Conservation (phyloP, 2,888 invertebrate genomes). For the Anaspis maculata region DNA sequence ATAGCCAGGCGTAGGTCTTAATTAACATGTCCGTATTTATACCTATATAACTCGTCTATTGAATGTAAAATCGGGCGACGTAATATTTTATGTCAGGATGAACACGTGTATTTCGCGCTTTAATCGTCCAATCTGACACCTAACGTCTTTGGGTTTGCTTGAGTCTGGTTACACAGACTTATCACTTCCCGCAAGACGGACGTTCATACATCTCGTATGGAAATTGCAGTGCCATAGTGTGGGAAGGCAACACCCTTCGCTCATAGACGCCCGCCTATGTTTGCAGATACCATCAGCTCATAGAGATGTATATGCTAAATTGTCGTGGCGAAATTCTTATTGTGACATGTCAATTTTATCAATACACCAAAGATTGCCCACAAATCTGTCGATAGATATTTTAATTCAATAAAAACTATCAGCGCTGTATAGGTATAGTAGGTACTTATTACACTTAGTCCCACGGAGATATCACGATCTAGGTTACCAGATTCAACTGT, state of each 20-base stretch:
- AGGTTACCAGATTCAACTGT: too few relatives aligned
- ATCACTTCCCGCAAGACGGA: slow-evolving; percentile 26
- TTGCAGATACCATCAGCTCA: slow-evolving; percentile 9
- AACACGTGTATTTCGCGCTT: slow-evolving; percentile 33
- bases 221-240: slow-evolving; percentile 30
- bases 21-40: slow-evolving; percentile 32
- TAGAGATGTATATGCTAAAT: slow-evolving; percentile 10
- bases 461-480: too few relatives aligned
- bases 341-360: too few relatives aligned
- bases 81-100: slow-evolving; percentile 31
- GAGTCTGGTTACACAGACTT: slow-evolving; percentile 22
- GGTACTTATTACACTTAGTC: too few relatives aligned
- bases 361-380: too few relatives aligned
- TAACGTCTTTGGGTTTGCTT: slow-evolving; percentile 21
- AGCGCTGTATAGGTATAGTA: too few relatives aligned
- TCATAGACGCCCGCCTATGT: slow-evolving; percentile 7
- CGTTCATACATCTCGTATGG: slow-evolving; percentile 27
- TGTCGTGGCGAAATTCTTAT: too few relatives aligned
- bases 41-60: slow-evolving; percentile 30
- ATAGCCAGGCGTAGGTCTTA: slow-evolving; percentile 27
- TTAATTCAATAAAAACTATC: too few relatives aligned
- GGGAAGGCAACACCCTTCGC: slow-evolving; percentile 28
- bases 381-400: too few relatives aligned
- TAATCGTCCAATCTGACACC: slow-evolving; percentile 32
- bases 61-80: slow-evolving; percentile 28